Conservation (phyloP, 2,888 invertebrate species). For the Lasioglossum leucozonium region DNA sequence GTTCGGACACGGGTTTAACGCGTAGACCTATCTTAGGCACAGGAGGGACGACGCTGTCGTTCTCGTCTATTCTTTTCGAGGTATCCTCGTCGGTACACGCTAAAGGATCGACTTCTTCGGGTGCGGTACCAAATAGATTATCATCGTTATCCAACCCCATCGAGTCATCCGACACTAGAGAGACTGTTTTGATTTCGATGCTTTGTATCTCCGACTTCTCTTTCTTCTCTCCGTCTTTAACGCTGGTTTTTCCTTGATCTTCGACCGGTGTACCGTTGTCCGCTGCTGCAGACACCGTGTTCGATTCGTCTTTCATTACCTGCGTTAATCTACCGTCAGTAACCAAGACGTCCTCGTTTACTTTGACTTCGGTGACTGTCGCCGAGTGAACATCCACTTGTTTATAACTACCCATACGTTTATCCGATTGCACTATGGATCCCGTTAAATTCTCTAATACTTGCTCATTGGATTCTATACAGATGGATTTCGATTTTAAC, state of each 20-base stretch:
- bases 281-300: background rate
- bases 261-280: background rate
- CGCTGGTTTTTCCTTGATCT: background rate
- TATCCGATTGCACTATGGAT: slow-evolving; percentile 34
- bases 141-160: slow-evolving; percentile 74
- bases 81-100: slow-evolving; percentile 78
- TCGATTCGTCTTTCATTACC: slow-evolving; percentile 38
- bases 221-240: slow-evolving; percentile 44
- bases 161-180: slow-evolving; percentile 75
- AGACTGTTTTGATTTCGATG: slow-evolving; percentile 67
- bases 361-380: slow-evolving; percentile 28
- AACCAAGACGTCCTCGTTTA: background rate
- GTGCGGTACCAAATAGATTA: slow-evolving; percentile 62
- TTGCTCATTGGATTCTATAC: slow-evolving; percentile 53
- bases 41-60: background rate
- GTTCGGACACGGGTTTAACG: slow-evolving; percentile 80
- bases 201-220: slow-evolving; percentile 70
- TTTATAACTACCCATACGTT: slow-evolving; percentile 32
- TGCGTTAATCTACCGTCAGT: background rate
- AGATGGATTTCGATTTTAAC: slow-evolving; percentile 72
- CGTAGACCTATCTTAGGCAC: slow-evolving; percentile 71
- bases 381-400: background rate
- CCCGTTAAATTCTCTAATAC: slow-evolving; percentile 32
- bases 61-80: slow-evolving; percentile 46
- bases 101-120: slow-evolving; percentile 82